A percentile compares a stretch with the other conserved stretches of the same genome.
These are phyloP conservation scores for Trachelipus rathkii DNA, from an alignment of 1,140 invertebrate genomes.

Conservation along the genomic window DNA sequence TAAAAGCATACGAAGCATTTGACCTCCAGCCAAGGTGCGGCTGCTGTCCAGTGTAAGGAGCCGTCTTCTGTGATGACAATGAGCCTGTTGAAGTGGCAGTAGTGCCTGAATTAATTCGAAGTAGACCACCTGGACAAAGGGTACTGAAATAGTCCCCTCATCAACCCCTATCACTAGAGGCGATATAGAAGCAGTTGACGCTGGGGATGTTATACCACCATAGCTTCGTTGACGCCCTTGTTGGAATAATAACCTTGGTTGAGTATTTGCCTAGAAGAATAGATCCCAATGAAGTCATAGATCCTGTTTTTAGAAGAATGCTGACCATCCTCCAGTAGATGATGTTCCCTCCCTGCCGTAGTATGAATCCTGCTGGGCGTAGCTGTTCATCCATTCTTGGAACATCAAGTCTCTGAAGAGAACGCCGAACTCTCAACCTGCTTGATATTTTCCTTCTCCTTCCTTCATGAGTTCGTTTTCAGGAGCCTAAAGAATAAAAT, in stretches of 20 bases:
- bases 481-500: constrained; percentile 63
- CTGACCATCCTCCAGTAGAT: constrained; percentile 42
- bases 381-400: constrained; percentile 92
- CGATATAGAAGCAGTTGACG: constrained; percentile 37
- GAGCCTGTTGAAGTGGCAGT: constrained; percentile 44
- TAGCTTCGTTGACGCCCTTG: constrained; percentile 34
- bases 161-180: constrained; percentile 30
- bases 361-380: constrained; percentile 50
- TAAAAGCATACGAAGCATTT: constrained; percentile 70
- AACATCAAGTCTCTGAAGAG: constrained; percentile 83
- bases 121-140: constrained; percentile 76
- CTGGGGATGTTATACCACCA: constrained; percentile 33
- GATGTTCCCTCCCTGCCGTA: constrained; percentile 25
- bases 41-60: constrained; percentile 51
- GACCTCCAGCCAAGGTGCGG: constrained; percentile 86
- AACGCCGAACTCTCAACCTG: constrained; percentile 84
- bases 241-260: constrained; percentile 46
- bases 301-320: constrained; percentile 41
- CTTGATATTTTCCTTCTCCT: constrained; percentile 75
- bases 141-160: constrained; percentile 45
- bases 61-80: constrained; percentile 21
- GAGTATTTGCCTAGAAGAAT: constrained; percentile 38
- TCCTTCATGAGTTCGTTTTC: constrained; percentile 85
- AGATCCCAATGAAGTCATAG: constrained; percentile 45
- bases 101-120: constrained; percentile 70